Evolutionary conservation across 2,797 vertebrate species (phyloP).

Genomic region (Limosa lapponica): DNA sequence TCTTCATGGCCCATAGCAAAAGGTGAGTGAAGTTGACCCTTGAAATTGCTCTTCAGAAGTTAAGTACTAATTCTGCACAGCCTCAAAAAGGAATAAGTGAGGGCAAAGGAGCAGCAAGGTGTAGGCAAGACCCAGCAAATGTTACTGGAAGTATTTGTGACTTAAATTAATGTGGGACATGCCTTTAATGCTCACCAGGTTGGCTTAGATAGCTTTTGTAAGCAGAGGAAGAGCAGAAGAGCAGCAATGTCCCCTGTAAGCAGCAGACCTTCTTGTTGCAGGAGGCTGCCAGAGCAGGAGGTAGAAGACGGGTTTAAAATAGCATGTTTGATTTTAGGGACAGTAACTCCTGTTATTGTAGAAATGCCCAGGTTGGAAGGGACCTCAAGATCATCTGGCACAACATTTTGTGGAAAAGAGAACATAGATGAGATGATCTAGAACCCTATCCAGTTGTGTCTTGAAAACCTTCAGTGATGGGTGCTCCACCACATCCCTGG

Average conservation of each 20-base stretch:
- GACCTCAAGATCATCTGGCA: neutral
- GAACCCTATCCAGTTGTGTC: neutral
- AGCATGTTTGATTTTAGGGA: neutral
- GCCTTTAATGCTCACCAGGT: neutral
- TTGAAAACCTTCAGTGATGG: neutral
- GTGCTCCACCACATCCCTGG: neutral
- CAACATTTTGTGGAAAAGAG: neutral
- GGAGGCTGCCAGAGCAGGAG: neutral
- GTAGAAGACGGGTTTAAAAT: neutral
- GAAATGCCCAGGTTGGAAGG: neutral
- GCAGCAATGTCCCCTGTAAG: rapidly evolving
- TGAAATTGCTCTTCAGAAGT: neutral
- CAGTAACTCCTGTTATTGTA: neutral
- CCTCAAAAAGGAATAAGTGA: neutral
- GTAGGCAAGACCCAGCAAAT: neutral
- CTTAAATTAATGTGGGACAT: neutral
- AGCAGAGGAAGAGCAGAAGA: neutral
- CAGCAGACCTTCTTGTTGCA: neutral
- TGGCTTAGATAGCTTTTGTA: neutral
- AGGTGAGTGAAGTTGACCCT: neutral
- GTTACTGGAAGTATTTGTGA: neutral
- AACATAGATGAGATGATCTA: neutral
- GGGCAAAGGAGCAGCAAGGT: neutral
- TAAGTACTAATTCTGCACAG: neutral
- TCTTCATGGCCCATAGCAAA: neutral